These are phyloP conservation scores for Spilarctia lutea DNA, from an alignment of 2,888 invertebrate species.

Conservation along the genomic window DNA sequence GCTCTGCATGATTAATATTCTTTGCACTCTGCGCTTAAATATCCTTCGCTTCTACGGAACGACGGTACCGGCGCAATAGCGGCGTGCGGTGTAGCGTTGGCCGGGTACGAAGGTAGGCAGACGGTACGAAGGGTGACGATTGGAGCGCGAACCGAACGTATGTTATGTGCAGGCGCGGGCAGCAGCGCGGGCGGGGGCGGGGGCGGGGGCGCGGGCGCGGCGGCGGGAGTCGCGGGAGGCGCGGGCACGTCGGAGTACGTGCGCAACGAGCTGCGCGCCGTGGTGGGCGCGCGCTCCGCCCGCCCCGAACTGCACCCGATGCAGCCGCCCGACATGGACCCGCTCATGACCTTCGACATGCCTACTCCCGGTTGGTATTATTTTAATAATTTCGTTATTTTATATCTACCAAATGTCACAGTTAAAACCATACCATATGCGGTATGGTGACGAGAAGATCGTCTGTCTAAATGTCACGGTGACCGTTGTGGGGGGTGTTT, in stretches of 20 bases:
- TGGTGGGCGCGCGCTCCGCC: conserved; percentile 93
- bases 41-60: conserved; percentile 51
- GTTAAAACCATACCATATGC: neutral
- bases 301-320: conserved; percentile 82
- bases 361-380: conserved; percentile 85
- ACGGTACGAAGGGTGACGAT: neutral
- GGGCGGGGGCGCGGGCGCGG: conserved; percentile 79
- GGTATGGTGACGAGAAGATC: neutral
- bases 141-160: neutral
- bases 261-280: conserved; percentile 95
- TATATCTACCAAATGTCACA: neutral
- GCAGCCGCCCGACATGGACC: conserved; percentile 89
- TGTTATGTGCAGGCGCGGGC: conserved; percentile 56
- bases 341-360: conserved; percentile 90
- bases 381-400: neutral
- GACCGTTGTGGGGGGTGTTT: neutral
- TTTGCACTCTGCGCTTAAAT: conserved; percentile 60
- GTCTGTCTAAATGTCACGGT: neutral
- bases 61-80: conserved; percentile 20
- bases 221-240: conserved; percentile 44
- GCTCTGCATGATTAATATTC: conserved; percentile 64
- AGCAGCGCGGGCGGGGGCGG: conserved; percentile 87
- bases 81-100: conserved; percentile 11
- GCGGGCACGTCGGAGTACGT: conserved; percentile 94
- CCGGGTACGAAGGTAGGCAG: conserved; percentile 34